Percentiles rank a stretch among this genome's conserved stretches.
Evolutionary conservation across 2,797 vertebrate species (phyloP).

Genomic region (Falco naumanni): DNA sequence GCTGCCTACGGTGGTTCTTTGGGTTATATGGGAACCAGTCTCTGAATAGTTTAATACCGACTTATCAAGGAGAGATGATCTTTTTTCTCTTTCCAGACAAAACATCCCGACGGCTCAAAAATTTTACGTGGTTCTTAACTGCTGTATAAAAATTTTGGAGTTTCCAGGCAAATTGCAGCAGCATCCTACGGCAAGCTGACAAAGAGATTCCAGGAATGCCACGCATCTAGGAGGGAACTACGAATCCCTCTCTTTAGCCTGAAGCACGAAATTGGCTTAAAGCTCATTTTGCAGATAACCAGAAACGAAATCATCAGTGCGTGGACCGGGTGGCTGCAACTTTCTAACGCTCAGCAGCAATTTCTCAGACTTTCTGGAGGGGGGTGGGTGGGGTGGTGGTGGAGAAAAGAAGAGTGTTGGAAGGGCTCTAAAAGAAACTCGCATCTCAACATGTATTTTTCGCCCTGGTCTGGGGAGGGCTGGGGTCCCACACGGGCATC

Average conservation of each 20-base stretch:
- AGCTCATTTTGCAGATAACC: constrained; percentile 49
- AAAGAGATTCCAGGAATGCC: constrained; percentile 49
- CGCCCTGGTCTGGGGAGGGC: background rate
- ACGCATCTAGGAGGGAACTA: constrained; percentile 53
- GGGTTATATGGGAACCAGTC: background rate
- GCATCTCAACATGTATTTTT: background rate
- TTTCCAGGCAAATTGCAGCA: constrained; percentile 18
- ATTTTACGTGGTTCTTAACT: background rate
- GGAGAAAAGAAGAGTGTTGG: background rate
- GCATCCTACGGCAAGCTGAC: constrained; percentile 30
- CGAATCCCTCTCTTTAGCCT: constrained; percentile 26
- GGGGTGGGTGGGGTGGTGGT: no score
- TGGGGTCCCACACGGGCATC: background rate
- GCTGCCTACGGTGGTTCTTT: background rate
- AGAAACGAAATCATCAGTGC: constrained; percentile 28
- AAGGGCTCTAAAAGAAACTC: background rate
- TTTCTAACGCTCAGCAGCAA: background rate
- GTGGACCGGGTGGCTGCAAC: background rate
- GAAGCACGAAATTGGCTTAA: constrained; percentile 60
- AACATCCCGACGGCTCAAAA: background rate
- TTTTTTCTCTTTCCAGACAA: background rate
- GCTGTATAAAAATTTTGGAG: background rate
- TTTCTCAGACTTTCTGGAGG: background rate
- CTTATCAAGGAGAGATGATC: background rate
- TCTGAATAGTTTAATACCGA: background rate